Base-by-base conservation (phyloP, 2,113 vertebrate genomes). In the Trachemys scripta region DNA sequence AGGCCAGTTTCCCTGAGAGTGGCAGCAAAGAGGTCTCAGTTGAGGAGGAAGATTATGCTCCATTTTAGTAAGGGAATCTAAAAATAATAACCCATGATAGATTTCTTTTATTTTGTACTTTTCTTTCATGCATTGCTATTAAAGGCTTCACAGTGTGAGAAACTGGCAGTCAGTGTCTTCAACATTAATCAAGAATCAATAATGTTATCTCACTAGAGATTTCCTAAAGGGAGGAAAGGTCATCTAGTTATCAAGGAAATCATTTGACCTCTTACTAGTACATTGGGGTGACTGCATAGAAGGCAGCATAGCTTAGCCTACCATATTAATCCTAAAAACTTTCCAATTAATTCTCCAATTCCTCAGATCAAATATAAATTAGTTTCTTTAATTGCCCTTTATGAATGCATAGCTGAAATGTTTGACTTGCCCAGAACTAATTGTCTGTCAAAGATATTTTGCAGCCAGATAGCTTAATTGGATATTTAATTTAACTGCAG, bases 381-480 rank as follows among this genome's bases (percentile, higher is more conserved):
- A 79, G 35, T 97, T 97, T 96, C 92, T 96, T 95, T 98, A 98
- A 98, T 98, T 98, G 96, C 91, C 89, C 92, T 90, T 80, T 94
- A 96, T 97, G 96, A 98, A 97, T 89, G 76, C 94, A 93, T 65
- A 96, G 92, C 90, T 95, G 96, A 96, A 97, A 95, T 94, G 91
- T 97, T 94, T 98, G 97, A 98, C 97, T 98, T 98, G 93, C 97
- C 96, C 94, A 98, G 97, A 98, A 98, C 96, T 97, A 98, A 98
- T 90, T 96, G 95, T 98, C 97, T 98, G 97, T 98, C 98, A 98
- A 97, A 95, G 94, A 96, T 97, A 96, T 57, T 98, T 94, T 97
- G 96, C 97, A 98, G 96, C 76, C 94, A 97, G 97, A 98, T 98
- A 92, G 50, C 97, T 98, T 98, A 98, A 98, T 98, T 98, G 96